Base-by-base conservation (phyloP, 2,797 vertebrate species). In the Distichodus sexfasciatus region DNA sequence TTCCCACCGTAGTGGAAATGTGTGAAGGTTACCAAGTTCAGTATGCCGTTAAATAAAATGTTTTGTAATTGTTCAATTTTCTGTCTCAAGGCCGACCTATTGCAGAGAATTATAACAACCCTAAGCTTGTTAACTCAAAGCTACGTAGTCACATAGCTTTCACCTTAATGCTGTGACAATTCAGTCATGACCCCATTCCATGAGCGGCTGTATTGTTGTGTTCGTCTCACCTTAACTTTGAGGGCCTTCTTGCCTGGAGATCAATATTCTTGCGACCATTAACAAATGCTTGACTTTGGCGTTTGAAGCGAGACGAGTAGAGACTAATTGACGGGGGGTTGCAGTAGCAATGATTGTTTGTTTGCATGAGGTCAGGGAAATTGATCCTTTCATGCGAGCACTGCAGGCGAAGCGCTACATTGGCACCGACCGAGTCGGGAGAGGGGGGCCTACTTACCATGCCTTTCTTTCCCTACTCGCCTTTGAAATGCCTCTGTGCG, bases 401-500 rank as follows among this genome's bases (percentile, higher is more conserved):
- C 36, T 28, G 9, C 38, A 28, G 38, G 57, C 19, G 28, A 10
- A 9, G 57, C 43, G 57, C 15, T 17, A 17, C 57, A 43, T 29
- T 60, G 57, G 38, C 57, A 60, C 14, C 29, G 57, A 36, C 7
- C 23, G 38, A 43, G n/a, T 8, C 43, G 15, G 41, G 38, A 60
- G 26, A 58, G 29, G 55, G 48, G 21, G 55, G 54, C 65, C 64
- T 67, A 57, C 40, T 67, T 57, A 57, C 65, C 40, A 55, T 28
- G 62, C 47, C 62, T 53, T 53, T 65, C 62, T 51, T 65, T 23
- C 62, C 23, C 9, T 15, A 28, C 40, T n/a, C n/a, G n/a, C 51
- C 65, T 67, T 67, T 67, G 65, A 67, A 67, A 47, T 24, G 51
- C 51, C 57, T 31, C 51, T 6, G 26, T 35, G 53, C 53, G 38